Percentiles rank a stretch among this genome's conserved stretches.
Conservation (phyloP, 2,113 vertebrate species). For the Sinocyclocheilus grahami region DNA sequence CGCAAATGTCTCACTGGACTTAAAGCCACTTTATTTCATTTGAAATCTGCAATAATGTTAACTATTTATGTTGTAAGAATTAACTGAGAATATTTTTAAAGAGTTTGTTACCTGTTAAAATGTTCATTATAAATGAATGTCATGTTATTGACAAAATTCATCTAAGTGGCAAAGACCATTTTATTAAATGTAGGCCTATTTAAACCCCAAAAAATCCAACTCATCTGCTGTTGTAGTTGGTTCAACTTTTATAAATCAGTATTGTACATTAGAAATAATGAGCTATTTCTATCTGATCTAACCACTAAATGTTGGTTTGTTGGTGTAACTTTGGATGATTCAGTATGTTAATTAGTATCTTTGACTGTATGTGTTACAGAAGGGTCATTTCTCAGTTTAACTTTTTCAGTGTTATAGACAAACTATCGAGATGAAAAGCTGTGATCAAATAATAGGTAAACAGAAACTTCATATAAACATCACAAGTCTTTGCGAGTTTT, state of each 20-base stretch:
- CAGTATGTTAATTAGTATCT: background rate
- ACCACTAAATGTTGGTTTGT: background rate
- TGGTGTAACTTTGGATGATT: background rate
- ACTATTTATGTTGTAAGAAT: background rate
- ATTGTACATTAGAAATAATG: background rate
- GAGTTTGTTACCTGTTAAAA: background rate
- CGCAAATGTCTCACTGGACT: background rate
- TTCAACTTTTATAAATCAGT: background rate
- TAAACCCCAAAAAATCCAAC: background rate
- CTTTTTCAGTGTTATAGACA: background rate
- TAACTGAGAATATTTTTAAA: background rate
- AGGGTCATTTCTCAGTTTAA: background rate
- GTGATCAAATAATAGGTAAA: background rate
- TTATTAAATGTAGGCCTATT: background rate
- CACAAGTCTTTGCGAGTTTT: background rate
- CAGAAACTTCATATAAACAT: background rate
- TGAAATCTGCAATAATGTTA: background rate
- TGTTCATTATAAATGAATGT: background rate
- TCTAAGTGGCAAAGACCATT: background rate
- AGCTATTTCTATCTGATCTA: background rate
- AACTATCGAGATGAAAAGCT: background rate
- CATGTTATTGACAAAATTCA: background rate
- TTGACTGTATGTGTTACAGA: background rate
- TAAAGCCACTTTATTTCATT: background rate
- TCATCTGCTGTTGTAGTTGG: background rate